phyloP scores from a whole-genome alignment of 2,888 invertebrate species.

The Drosophila picticornis region DNA sequence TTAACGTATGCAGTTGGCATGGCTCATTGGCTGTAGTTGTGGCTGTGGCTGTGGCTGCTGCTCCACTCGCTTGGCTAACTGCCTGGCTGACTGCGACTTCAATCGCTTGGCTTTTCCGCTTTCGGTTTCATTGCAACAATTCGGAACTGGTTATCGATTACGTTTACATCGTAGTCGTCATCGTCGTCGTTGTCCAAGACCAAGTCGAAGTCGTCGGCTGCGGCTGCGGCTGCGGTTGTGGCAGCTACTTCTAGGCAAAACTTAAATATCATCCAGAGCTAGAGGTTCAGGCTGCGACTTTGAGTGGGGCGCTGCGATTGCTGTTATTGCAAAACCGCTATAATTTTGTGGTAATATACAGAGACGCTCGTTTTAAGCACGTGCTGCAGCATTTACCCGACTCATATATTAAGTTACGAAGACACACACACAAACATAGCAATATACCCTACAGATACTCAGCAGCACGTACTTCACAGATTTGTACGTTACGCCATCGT shows the following conservation, averaged over 20 bases:
- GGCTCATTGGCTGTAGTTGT: slow-evolving; percentile 69
- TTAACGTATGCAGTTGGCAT: slow-evolving; percentile 72
- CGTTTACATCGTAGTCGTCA: slow-evolving; percentile 59
- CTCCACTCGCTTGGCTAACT: slow-evolving; percentile 50
- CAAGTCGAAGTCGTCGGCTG: slow-evolving; percentile 29
- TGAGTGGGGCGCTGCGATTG: slow-evolving; percentile 63
- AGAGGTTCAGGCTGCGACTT: slow-evolving; percentile 43
- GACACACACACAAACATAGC: slow-evolving; percentile 39
- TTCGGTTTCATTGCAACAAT: slow-evolving; percentile 82
- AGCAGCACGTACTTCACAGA: slow-evolving; percentile 75
- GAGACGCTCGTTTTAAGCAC: slow-evolving; percentile 75
- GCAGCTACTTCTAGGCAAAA: slow-evolving; percentile 68
- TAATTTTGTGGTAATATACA: slow-evolving; percentile 79
- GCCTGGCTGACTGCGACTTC: slow-evolving; percentile 51
- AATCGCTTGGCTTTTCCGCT: slow-evolving; percentile 76
- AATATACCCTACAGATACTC: slow-evolving; percentile 51
- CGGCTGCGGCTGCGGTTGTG: slow-evolving; percentile 14
- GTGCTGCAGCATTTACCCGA: slow-evolving; percentile 74
- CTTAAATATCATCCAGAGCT: slow-evolving; percentile 70
- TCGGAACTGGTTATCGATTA: slow-evolving; percentile 82
- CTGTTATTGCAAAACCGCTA: slow-evolving; percentile 77
- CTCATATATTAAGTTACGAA: slow-evolving; percentile 73
- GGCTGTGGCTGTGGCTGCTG: slow-evolving; percentile 23
- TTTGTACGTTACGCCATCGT: slow-evolving; percentile 75
- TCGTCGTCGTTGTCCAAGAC: slow-evolving; percentile 21